Evolutionary conservation across 2,797 vertebrate species (phyloP).

Genomic region (Myotis daubentonii): DNA sequence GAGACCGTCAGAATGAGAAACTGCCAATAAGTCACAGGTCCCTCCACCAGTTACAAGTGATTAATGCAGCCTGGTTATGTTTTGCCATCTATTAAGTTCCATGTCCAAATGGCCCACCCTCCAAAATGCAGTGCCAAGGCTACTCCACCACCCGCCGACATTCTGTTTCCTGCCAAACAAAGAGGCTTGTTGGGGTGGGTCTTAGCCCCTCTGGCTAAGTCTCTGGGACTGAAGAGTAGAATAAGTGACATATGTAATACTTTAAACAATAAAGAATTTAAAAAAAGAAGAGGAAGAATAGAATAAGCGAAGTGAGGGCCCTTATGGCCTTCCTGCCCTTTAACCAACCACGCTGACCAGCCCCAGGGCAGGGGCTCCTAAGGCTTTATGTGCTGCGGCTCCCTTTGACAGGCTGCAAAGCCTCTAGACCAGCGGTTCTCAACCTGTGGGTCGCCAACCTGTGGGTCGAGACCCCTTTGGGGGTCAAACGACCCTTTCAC

Average conservation of each 20-base stretch:
- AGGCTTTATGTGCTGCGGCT: fast-evolving
- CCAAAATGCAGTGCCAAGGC: background rate
- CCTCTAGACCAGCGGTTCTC: background rate
- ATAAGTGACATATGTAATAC: background rate
- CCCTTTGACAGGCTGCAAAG: background rate
- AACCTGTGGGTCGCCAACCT: too few relatives aligned
- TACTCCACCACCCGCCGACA: background rate
- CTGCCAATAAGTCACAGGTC: too few relatives aligned
- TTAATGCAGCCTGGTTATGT: background rate
- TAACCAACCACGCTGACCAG: background rate
- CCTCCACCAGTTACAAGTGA: background rate
- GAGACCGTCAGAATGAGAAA: background rate
- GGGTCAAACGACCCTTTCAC: too few relatives aligned
- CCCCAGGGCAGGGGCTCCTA: background rate
- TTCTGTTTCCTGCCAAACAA: background rate
- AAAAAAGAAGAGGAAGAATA: background rate
- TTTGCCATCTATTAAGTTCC: background rate
- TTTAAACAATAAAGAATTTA: too few relatives aligned
- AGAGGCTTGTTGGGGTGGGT: background rate
- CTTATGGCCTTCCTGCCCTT: background rate
- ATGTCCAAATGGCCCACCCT: background rate
- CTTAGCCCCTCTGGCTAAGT: background rate
- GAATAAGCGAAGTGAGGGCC: background rate
- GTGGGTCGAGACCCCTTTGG: too few relatives aligned
- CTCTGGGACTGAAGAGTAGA: background rate